Conservation (phyloP, 1,140 invertebrate species). For the Holcopasites calliopsidis region DNA sequence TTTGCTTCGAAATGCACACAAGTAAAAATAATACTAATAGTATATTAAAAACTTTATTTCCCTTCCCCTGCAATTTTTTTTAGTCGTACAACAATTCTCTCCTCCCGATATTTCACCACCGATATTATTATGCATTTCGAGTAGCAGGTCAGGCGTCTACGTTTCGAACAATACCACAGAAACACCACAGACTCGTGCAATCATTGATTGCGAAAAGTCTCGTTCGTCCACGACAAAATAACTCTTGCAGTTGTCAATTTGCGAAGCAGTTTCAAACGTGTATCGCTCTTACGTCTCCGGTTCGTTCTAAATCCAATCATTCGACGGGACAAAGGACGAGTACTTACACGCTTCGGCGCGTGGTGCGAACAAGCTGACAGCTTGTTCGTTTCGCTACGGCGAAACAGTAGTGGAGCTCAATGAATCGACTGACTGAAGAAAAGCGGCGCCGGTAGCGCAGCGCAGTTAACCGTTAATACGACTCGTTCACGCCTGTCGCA, state of each 20-base stretch:
- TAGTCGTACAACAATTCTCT: too few species aligned
- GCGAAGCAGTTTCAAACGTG: not conserved
- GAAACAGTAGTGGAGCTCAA: conserved; percentile 17
- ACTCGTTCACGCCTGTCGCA: conserved; percentile 14
- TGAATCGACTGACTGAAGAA: conserved; percentile 24
- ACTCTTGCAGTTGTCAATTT: not conserved
- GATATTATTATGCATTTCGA: too few species aligned
- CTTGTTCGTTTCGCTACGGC: not conserved
- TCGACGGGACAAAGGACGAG: not conserved
- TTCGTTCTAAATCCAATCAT: conserved; percentile 1
- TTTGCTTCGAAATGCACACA: too few species aligned
- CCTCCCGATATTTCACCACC: too few species aligned
- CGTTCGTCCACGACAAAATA: not conserved
- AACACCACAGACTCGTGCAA: too few species aligned
- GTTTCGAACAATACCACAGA: too few species aligned
- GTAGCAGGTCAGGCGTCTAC: too few species aligned
- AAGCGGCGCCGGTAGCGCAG: not conserved
- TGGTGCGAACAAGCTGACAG: not conserved
- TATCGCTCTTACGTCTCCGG: too few species aligned
- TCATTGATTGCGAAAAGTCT: too few species aligned
- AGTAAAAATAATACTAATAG: too few species aligned
- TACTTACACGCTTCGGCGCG: not conserved
- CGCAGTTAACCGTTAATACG: conserved; percentile 11
- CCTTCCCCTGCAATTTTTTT: too few species aligned
- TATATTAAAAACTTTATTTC: too few species aligned